These are phyloP conservation scores for Synanthedon vespiformis DNA, from an alignment of 2,888 invertebrate genomes.

Conservation along the genomic window DNA sequence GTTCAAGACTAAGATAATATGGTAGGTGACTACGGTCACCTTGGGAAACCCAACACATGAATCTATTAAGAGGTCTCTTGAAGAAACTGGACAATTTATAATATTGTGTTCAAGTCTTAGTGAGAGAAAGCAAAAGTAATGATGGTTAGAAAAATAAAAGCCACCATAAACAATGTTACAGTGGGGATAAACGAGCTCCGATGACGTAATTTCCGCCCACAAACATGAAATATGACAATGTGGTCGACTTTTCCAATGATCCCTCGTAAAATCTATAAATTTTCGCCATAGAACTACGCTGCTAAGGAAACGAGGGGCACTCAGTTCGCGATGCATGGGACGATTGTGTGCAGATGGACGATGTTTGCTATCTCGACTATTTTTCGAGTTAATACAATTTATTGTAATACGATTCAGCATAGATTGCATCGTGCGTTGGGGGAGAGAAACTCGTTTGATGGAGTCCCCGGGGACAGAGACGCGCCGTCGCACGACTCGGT, in stretches of 20 bases:
- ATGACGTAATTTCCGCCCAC: conserved; percentile 57
- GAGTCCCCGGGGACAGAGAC: conserved; percentile 57
- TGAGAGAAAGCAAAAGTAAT: too few species aligned
- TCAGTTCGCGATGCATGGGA: conserved; percentile 28
- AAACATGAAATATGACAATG: conserved; percentile 61
- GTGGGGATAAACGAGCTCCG: conserved; percentile 38
- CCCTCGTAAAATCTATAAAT: conserved; percentile 67
- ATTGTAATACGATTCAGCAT: conserved; percentile 71
- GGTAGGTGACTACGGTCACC: too few species aligned
- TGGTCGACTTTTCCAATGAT: conserved; percentile 56
- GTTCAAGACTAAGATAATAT: too few species aligned
- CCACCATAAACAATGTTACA: conserved; percentile 6
- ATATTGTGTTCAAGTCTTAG: too few species aligned
- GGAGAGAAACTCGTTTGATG: conserved; percentile 69
- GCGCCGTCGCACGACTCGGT: conserved; percentile 58
- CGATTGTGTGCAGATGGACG: conserved; percentile 68
- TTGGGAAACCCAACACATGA: too few species aligned
- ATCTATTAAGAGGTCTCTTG: too few species aligned
- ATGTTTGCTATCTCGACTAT: conserved; percentile 68
- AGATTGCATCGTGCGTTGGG: conserved; percentile 66
- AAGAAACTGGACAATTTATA: too few species aligned
- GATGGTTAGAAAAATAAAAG: too few species aligned
- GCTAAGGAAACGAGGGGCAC: conserved; percentile 49
- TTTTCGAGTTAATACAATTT: conserved; percentile 71
- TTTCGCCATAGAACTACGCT: conserved; percentile 36